These are phyloP conservation scores for Adelphocoris suturalis DNA, from an alignment of 2,888 invertebrate genomes.

Conservation along the genomic window DNA sequence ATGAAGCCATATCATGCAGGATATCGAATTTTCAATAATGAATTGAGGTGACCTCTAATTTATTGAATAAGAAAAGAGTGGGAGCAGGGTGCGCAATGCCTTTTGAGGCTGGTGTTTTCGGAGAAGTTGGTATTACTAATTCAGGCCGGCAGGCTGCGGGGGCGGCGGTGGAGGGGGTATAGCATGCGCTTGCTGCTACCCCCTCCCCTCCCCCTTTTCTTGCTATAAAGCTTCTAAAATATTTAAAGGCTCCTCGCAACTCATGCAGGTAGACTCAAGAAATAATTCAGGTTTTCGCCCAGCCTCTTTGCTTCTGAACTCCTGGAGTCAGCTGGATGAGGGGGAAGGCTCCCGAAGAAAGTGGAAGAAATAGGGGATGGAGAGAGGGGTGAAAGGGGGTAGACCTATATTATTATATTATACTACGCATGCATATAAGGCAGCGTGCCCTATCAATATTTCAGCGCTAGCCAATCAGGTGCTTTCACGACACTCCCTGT, in stretches of 20 bases:
- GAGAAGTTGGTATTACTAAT: conserved; percentile 75
- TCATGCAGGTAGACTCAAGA: conserved; percentile 76
- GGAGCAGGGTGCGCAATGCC: conserved; percentile 71
- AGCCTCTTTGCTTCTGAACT: conserved; percentile 73
- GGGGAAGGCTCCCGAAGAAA: conserved; percentile 1
- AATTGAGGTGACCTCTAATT: conserved; percentile 76
- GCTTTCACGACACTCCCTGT: conserved; percentile 55
- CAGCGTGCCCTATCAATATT: conserved; percentile 43
- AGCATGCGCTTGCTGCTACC: conserved; percentile 67
- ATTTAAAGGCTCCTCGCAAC: conserved; percentile 75
- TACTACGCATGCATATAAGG: conserved; percentile 54
- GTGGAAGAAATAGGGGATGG: not conserved
- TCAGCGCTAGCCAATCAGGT: conserved; percentile 48
- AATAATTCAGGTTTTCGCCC: conserved; percentile 76
- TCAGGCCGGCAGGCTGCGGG: conserved; percentile 57
- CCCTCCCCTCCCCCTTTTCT: conserved; percentile 43
- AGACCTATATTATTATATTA: conserved; percentile 53
- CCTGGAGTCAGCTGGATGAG: conserved; percentile 39
- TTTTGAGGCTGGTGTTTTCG: conserved; percentile 75
- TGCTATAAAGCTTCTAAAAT: conserved; percentile 76
- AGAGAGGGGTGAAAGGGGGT: not conserved
- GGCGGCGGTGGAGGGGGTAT: conserved; percentile 49
- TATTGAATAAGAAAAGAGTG: conserved; percentile 75
- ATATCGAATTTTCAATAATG: conserved; percentile 76
- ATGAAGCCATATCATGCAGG: conserved; percentile 73